phyloP scores from a whole-genome alignment of 2,113 vertebrate species.

The Dicaeum eximium region DNA sequence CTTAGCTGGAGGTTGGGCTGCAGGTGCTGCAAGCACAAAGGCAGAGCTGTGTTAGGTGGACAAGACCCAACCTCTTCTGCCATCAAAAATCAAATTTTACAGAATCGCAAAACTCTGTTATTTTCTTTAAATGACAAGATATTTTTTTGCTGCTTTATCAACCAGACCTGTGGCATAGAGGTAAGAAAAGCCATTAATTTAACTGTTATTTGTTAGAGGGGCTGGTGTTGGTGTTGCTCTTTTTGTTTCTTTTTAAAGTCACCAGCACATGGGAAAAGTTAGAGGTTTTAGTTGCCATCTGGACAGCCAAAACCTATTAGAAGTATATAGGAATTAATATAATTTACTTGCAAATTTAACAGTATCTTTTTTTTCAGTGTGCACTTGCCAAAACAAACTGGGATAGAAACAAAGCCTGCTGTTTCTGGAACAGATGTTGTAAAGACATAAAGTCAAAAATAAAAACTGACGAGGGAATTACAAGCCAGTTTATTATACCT shows the following conservation, averaged over 20 bases:
- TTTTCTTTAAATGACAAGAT: background rate
- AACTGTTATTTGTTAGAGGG: background rate
- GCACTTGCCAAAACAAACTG: background rate
- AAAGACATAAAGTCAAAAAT: background rate
- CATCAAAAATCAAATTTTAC: background rate
- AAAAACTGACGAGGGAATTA: background rate
- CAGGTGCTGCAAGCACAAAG: background rate
- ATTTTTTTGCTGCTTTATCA: background rate
- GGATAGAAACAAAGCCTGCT: background rate
- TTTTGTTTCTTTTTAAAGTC: background rate
- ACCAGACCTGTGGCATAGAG: background rate
- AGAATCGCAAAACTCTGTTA: background rate
- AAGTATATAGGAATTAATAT: background rate
- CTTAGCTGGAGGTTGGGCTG: background rate
- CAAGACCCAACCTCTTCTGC: background rate
- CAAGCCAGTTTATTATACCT: background rate
- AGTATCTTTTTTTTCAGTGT: background rate
- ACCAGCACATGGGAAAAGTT: background rate
- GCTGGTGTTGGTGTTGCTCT: background rate
- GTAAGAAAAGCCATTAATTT: background rate
- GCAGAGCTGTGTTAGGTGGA: background rate
- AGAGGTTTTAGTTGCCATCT: background rate
- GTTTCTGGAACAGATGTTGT: background rate
- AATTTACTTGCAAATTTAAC: background rate
- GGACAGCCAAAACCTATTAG: background rate